Percentiles rank a stretch among this genome's conserved stretches.
phyloP scores from a whole-genome alignment of 64 coral and sea anemone genomes.

The Stylophora pistillata region DNA sequence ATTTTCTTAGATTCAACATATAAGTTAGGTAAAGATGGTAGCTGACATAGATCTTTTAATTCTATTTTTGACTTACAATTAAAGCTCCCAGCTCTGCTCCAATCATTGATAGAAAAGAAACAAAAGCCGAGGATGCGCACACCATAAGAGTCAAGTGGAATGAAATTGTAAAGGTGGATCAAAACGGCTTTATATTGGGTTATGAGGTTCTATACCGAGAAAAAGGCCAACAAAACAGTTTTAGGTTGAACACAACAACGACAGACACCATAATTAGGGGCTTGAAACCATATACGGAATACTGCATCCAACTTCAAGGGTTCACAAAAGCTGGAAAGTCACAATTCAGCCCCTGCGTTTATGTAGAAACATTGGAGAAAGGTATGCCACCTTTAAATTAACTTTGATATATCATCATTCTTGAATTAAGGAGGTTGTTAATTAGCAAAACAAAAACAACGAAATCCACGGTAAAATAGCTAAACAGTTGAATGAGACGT shows the following conservation, averaged over 20 bases:
- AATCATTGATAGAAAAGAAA: background rate
- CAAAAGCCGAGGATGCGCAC: conserved; percentile 37
- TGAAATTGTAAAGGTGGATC: background rate
- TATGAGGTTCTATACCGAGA: background rate
- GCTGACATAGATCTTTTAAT: too few relatives aligned
- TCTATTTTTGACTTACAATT: background rate
- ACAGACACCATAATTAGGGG: background rate
- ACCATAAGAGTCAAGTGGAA: conserved; percentile 39
- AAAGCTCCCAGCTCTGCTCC: conserved; percentile 9
- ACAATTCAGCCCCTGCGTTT: background rate
- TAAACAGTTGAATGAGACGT: too few relatives aligned
- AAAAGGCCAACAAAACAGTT: background rate
- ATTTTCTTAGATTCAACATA: too few relatives aligned
- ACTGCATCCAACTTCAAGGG: conserved; percentile 48
- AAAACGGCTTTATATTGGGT: background rate
- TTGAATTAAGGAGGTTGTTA: background rate
- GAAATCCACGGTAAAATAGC: too few relatives aligned
- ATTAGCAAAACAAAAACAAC: too few relatives aligned
- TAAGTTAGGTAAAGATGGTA: too few relatives aligned
- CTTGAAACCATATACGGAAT: conserved; percentile 23
- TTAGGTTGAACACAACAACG: background rate
- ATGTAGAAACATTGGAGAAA: conserved; percentile 17
- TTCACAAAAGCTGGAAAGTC: conserved; percentile 39
- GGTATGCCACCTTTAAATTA: background rate
- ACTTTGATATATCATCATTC: too few relatives aligned